Percentiles rank a stretch among this genome's conserved stretches.
These are phyloP conservation scores for Hyaena hyaena DNA, from an alignment of 2,113 vertebrate genomes.

Conservation along the genomic window DNA sequence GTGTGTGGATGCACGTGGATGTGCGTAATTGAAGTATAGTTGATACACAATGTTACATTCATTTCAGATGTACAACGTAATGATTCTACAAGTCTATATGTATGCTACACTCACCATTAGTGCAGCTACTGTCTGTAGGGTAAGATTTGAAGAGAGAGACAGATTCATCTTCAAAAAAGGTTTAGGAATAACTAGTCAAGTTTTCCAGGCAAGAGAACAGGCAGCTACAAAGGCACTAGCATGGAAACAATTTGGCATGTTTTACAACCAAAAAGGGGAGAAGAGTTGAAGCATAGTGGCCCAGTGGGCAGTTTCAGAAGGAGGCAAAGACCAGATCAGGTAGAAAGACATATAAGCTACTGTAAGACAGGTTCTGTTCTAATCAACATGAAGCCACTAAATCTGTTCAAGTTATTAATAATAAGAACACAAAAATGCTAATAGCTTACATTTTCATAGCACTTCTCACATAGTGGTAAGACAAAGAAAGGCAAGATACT, in stretches of 20 bases:
- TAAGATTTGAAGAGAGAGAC: not conserved
- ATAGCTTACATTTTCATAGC: not conserved
- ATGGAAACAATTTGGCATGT: not conserved
- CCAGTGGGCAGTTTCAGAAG: not conserved
- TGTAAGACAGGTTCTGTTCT: not conserved
- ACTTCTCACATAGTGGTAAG: not conserved
- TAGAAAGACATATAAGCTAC: not conserved
- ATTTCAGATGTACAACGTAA: not conserved
- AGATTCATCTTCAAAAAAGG: not conserved
- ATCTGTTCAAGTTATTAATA: not conserved
- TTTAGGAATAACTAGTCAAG: not conserved
- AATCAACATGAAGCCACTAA: not conserved
- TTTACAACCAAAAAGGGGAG: not conserved
- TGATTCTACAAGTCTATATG: not conserved
- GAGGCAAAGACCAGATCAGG: not conserved
- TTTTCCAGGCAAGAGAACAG: not conserved
- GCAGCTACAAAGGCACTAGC: not conserved
- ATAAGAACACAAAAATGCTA: not conserved
- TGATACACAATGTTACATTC: not conserved
- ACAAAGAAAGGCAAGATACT: not conserved
- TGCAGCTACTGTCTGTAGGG: not conserved
- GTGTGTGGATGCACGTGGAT: not conserved
- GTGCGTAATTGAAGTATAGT: not conserved
- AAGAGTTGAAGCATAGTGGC: not conserved
- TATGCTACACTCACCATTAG: not conserved